phyloP scores from a whole-genome alignment of 2,797 vertebrate genomes.

The Trachops cirrhosus region DNA sequence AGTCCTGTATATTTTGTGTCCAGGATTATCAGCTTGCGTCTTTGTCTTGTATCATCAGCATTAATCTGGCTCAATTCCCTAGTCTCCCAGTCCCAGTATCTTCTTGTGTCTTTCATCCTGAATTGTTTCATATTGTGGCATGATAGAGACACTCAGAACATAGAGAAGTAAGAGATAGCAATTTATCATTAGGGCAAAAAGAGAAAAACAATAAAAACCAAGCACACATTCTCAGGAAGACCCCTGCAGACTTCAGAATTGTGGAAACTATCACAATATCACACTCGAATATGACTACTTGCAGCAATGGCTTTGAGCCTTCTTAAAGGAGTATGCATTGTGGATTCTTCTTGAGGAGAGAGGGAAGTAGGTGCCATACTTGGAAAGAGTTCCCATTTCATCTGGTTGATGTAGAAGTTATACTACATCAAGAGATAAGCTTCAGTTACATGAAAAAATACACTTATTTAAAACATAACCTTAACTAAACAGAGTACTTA shows the following conservation, averaged over 20 bases:
- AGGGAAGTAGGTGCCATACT: neutral
- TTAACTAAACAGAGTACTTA: neutral
- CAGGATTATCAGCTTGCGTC: neutral
- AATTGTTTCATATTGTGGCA: neutral
- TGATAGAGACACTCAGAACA: neutral
- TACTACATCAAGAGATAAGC: neutral
- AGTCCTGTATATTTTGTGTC: neutral
- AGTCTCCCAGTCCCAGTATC: neutral
- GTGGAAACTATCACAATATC: neutral
- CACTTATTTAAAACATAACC: neutral
- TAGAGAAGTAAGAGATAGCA: neutral
- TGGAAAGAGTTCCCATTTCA: neutral
- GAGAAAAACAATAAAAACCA: neutral
- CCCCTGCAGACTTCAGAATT: neutral
- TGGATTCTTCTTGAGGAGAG: neutral
- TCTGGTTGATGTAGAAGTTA: neutral
- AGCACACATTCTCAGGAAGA: neutral
- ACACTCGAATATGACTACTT: neutral
- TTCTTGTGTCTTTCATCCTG: neutral
- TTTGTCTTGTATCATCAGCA: neutral
- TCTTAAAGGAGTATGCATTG: neutral
- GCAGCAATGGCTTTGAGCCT: neutral
- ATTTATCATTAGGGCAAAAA: neutral
- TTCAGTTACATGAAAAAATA: neutral
- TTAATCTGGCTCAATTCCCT: neutral